Base-by-base conservation (phyloP, 2,888 invertebrate genomes). In the Muscina levida region DNA sequence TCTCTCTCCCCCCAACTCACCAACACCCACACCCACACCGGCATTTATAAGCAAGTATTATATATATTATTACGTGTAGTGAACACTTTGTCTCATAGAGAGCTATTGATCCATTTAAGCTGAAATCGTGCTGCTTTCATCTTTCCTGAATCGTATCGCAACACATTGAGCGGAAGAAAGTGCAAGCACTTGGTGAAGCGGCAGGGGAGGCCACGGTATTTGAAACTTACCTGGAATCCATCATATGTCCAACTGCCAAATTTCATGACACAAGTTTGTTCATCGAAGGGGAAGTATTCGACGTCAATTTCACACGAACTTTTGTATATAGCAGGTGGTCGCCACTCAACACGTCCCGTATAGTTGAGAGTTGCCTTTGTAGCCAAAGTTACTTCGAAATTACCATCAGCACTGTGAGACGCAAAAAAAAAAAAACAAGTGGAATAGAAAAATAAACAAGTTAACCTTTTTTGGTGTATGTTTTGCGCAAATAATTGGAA, bases 301-400 rank as follows among this genome's bases (percentile, higher is more conserved):
- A 96, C 95, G 91, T 96, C 95, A 87, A 96, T 96, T 91, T 95
- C 95, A 89, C 96, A 96, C 87, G 95, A 95, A 90, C 96, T 96
- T 92, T 97, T 91, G 92, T 97, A 97, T 88, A 97, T 97, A 85
- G 97, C 97, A 46, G 97, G 97, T 74, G 97, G 97, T 87, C 96
- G 96, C 96, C 97, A 97, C 87, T 95, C 95, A 72, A 97, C 96
- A 85, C 94, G 93, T 76, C 97, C 97, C 68, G 95, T 95, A 89
- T 93, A 94, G 91, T 95, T 95, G 62, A 96, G 92, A 79, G 95
- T 95, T 80, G 95, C 95, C 89, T 95, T 95, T 76, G 95, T 95
- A 83, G 95, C 95, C 85, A 95, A 91, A 72, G 95, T 95, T 88
- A 96, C 95, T 91, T 96, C 95, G 88, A 95, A 95, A 91, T 95